Conservation (phyloP, 2,888 invertebrate genomes). For the Globia sparganii region DNA sequence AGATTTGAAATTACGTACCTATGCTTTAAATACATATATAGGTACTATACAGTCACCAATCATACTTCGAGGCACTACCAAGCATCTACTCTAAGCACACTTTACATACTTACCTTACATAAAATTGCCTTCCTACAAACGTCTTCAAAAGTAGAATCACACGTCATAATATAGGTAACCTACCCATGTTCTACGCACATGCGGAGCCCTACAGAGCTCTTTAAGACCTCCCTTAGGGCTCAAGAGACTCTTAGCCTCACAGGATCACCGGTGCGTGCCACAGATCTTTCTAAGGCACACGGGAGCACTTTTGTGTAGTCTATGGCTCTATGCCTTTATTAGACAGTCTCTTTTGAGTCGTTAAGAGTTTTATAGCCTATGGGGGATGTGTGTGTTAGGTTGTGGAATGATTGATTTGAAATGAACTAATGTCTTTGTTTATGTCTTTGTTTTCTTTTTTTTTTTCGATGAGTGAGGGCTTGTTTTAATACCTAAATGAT, state of each 20-base stretch:
- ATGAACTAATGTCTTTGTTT: background rate
- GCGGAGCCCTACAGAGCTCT: conserved; percentile 26
- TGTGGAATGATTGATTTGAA: conserved; percentile 21
- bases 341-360: conserved; percentile 55
- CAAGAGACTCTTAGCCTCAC: conserved; percentile 48
- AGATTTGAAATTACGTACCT: no score
- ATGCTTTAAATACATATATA: no score
- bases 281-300: conserved; percentile 55
- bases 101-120: conserved; percentile 26
- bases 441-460: no score
- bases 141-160: conserved; percentile 47
- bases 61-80: background rate
- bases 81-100: background rate
- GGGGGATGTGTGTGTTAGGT: conserved; percentile 5
- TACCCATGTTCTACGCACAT: conserved; percentile 32
- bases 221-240: conserved; percentile 39
- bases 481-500: background rate
- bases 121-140: background rate
- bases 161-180: conserved; percentile 29
- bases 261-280: conserved; percentile 62
- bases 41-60: background rate
- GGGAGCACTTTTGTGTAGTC: conserved; percentile 53
- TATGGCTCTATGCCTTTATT: conserved; percentile 48
- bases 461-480: background rate
- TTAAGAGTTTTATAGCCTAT: conserved; percentile 28